Base-by-base conservation (phyloP, 2,113 vertebrate species). In the Nettapus auritus region DNA sequence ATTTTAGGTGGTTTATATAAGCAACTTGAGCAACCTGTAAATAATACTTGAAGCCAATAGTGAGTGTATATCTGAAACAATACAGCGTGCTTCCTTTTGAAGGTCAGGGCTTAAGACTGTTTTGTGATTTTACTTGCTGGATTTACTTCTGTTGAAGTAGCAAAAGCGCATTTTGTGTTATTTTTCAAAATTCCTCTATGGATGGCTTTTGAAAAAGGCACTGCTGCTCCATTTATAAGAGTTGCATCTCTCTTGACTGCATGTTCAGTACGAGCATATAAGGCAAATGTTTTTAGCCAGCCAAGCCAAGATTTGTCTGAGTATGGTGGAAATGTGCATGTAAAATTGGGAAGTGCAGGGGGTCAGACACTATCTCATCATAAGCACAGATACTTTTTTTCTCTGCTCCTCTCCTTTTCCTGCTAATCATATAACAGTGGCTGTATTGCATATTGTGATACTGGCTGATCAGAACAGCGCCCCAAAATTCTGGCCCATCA, bases 251-350 rank as follows among this genome's bases (percentile, higher is more conserved):
- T 20, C 25, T 78, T 26, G n/a, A 29, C 53, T 84, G 66, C 33
- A 6, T 77, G 34, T 36, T 86, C 34, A 20, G 15, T n/a, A 55
- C n/a, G 22, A 50, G 16, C 10, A 12, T 67, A 16, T 22, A 13
- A 15, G 46, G 78, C 59, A 33, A 50, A 28, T 19, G 16, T 82
- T 63, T 90, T 70, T 6, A 42, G 17, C 9, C 1, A 1, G 36
- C 25, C 31, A 1, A 1, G 36, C 22, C 31, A 42, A 40, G 44
- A 8, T 90, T 80, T 82, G 76, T 80, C 34, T 74, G n/a, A 34
- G 6, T 50, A 1, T 52, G 84, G 4, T 0, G 1, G 56, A 34
- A 71, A 53, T 2, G 1, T 4, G 2, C 18, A 1, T 38, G 28
- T 88, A 50, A 75, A 81, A 56, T 71, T 19, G 63, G 33, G 33